These are phyloP conservation scores for Ciconia stormi DNA, from an alignment of 2,113 vertebrate species.

Conservation along the genomic window DNA sequence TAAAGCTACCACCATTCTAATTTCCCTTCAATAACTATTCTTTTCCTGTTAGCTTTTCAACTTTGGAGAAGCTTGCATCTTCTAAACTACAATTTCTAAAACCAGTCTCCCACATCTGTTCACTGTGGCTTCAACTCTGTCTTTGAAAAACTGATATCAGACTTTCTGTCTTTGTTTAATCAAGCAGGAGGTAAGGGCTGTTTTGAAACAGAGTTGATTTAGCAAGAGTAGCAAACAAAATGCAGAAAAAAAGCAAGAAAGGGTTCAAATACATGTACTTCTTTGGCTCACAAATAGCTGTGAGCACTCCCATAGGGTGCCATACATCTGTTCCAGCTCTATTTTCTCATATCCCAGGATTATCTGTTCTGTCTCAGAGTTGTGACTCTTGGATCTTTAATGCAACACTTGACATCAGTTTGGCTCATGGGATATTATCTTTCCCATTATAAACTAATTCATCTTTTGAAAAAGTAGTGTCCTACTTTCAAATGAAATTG, in stretches of 20 bases:
- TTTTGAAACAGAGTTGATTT: neutral
- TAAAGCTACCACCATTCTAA: neutral
- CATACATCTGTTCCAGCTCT: conserved; percentile 26
- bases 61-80: neutral
- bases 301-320: neutral
- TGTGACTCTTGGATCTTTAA: conserved; percentile 40
- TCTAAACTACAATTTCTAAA: neutral
- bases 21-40: neutral
- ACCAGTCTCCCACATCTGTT: neutral
- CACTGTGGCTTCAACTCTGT: neutral
- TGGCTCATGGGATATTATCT: conserved; percentile 6
- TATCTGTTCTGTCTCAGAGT: conserved; percentile 29
- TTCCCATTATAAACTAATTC: conserved; percentile 18
- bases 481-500: neutral
- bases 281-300: conserved; percentile 7
- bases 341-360: conserved; percentile 13
- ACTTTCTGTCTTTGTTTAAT: neutral
- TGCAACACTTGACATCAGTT: conserved; percentile 15
- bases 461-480: neutral
- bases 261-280: neutral
- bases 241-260: neutral
- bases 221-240: conserved; percentile 5
- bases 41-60: neutral
- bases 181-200: neutral
- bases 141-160: neutral